These are phyloP conservation scores for Argyrosomus japonicus DNA, from an alignment of 2,113 vertebrate species.

Conservation along the genomic window DNA sequence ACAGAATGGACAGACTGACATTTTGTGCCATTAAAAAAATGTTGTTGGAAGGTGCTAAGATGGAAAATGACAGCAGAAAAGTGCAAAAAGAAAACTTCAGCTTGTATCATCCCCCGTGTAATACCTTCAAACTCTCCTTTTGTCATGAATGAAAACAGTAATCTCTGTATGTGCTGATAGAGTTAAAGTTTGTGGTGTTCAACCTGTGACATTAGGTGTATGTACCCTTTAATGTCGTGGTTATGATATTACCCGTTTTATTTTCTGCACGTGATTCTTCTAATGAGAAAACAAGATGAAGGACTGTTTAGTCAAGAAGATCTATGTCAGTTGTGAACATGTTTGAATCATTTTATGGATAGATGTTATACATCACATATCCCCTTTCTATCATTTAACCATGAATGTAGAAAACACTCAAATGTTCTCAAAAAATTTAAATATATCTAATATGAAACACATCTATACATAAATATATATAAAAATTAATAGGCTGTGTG, in stretches of 20 bases:
- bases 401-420: conserved; percentile 43
- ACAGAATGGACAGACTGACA: not conserved
- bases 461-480: not conserved
- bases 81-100: not conserved
- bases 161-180: conserved; percentile 7
- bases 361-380: not conserved
- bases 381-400: not conserved
- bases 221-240: conserved; percentile 15
- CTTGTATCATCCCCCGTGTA: conserved; percentile 1
- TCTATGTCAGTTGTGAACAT: conserved; percentile 9
- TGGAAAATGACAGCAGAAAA: not conserved
- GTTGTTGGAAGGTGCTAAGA: not conserved
- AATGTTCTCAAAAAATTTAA: conserved; percentile 10
- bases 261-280: conserved; percentile 42
- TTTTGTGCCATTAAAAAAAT: conserved; percentile 40
- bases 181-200: conserved; percentile 12
- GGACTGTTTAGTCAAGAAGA: conserved; percentile 25
- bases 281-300: conserved; percentile 28
- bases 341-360: conserved; percentile 8
- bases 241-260: not conserved
- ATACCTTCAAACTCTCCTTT: conserved; percentile 22
- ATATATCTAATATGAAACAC: conserved; percentile 31
- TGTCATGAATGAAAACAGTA: conserved; percentile 5
- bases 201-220: conserved; percentile 23
- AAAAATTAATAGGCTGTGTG: not conserved